A percentile compares a stretch with the other conserved stretches of the same genome.
Evolutionary conservation across 1,140 invertebrate species (phyloP).

Genomic region (Gonatopus flavifemur): DNA sequence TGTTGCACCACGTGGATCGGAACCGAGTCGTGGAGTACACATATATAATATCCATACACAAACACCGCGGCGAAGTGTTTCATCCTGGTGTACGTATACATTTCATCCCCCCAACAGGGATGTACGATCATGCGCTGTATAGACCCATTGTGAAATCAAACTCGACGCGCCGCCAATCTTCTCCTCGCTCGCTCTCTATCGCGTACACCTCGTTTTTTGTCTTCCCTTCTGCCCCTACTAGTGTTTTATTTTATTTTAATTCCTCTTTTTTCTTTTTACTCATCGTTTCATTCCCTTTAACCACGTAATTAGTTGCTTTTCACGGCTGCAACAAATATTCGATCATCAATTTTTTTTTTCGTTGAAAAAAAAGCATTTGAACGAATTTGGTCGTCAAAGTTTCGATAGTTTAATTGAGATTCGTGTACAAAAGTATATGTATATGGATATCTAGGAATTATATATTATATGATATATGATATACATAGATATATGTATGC

Average conservation of each 20-base stretch:
- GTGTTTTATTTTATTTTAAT: constrained; percentile 17
- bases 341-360: no score
- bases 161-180: neutral
- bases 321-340: no score
- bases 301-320: constrained; percentile 24
- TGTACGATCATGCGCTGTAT: constrained; percentile 22
- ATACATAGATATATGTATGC: no score
- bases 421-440: no score
- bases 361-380: no score
- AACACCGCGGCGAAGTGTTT: no score
- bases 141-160: no score
- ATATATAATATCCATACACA: no score
- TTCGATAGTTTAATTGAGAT: no score
- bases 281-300: constrained; percentile 12
- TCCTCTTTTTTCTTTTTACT: constrained; percentile 13
- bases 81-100: constrained; percentile 9
- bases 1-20: constrained; percentile 45
- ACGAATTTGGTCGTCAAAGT: no score
- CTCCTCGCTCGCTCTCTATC: neutral
- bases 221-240: neutral
- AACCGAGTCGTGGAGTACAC: constrained; percentile 27
- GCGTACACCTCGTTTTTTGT: neutral
- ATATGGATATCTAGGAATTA: no score
- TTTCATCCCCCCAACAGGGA: constrained; percentile 12
- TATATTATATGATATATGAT: no score